phyloP scores from a whole-genome alignment of 2,888 invertebrate genomes.

The Conistra vaccinii region DNA sequence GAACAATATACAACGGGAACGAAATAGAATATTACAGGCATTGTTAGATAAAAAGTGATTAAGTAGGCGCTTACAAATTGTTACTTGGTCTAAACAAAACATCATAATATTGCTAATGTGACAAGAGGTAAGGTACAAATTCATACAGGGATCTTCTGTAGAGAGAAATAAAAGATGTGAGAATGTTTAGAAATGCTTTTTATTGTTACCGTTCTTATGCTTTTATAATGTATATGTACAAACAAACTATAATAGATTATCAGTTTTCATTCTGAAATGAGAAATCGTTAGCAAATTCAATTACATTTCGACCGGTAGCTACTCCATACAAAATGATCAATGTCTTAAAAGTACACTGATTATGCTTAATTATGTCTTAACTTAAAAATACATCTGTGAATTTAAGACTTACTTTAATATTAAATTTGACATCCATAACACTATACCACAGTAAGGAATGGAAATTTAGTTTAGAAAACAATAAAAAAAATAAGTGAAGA shows the following conservation, averaged over 20 bases:
- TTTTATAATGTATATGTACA: slow-evolving; percentile 90
- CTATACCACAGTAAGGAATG: slow-evolving; percentile 90
- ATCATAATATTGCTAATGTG: too few relatives aligned
- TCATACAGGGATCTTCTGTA: not conserved
- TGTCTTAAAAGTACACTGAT: slow-evolving; percentile 86
- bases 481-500: slow-evolving; percentile 76
- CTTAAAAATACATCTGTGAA: slow-evolving; percentile 87
- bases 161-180: slow-evolving; percentile 65
- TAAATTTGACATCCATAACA: slow-evolving; percentile 86
- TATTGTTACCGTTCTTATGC: slow-evolving; percentile 90
- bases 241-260: slow-evolving; percentile 89
- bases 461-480: slow-evolving; percentile 85
- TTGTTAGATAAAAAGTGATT: slow-evolving; percentile 76
- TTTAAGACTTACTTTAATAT: slow-evolving; percentile 81
- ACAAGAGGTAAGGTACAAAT: not conserved
- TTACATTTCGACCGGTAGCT: slow-evolving; percentile 79
- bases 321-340: slow-evolving; percentile 81
- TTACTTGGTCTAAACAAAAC: not conserved
- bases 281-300: slow-evolving; percentile 87
- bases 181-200: slow-evolving; percentile 89
- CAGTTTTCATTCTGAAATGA: slow-evolving; percentile 87
- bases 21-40: slow-evolving; percentile 84
- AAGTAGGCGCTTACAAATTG: not conserved
- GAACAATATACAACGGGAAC: slow-evolving; percentile 83
- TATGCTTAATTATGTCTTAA: slow-evolving; percentile 87